Base-by-base conservation (phyloP, 2,113 vertebrate genomes). In the Colossoma macropomum region DNA sequence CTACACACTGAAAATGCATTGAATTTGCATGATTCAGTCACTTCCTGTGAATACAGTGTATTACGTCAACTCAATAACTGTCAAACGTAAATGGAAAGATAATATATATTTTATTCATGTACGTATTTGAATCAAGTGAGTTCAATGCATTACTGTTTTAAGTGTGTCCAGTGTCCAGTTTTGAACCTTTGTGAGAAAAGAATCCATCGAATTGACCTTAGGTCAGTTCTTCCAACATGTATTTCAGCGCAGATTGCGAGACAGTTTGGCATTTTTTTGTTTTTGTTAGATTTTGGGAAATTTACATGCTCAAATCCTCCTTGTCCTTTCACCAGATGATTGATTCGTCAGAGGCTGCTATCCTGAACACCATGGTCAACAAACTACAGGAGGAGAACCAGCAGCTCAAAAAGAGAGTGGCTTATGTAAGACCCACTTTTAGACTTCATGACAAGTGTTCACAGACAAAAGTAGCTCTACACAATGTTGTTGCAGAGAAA, bases 371-470 rank as follows among this genome's bases (percentile, higher is more conserved):
- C 13, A 77, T 89, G 34, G 80, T 96, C 3, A 78, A 74, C 81
- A 94, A 95, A 84, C 91, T 99, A 50, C 93, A 91, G 88, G 94
- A 96, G 70, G 97, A 98, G 90, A 99, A 98, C 81, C 91, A 91
- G 15, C 93, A 94, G 86, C 90, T 99, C 59, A 96, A 94, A 89
- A 93, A 96, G 89, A 95, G 96, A 84, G 95, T 97, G 84, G 81
- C 91, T 83, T 96, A 97, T 0, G 97, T 98, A 93, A 96, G 97
- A 89, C 70, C 60, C 9, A 77, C 8, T 25, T 63, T 75, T 28
- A 41, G 38, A 5, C 25, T 56, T 30, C 16, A 52, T 16, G 6
- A 72, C 62, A 6, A 62, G 28, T 32, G 30, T 72, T 25, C 52
- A 34, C 69, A 38, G 50, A 45, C 41, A 9, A 45, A 45, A 45